Evolutionary conservation across 1,140 invertebrate species (phyloP), one percentile per base, ranked within the genome.

Genomic region (Holcopasites calliopsidis): DNA sequence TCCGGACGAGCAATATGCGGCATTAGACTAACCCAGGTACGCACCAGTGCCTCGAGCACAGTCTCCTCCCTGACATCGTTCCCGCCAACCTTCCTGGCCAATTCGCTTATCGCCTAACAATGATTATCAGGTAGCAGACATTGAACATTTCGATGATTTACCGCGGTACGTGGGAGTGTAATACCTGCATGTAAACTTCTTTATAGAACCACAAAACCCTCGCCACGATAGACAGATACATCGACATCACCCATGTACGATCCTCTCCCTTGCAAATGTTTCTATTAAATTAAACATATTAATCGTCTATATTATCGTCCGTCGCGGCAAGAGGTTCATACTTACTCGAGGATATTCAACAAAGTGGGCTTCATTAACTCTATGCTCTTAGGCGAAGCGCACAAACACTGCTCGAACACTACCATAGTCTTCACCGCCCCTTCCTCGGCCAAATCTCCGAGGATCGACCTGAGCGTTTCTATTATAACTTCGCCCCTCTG

Each of bases 21-120:
- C 93, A 98, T 95, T 88, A 95, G 95, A 73, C 94, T 93, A n/a
- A 96, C 93, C 95, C 96, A 97, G 6, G 95, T 92, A 77, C 95
- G 94, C 35, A 98, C 88, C 3, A 99, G 92, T 74, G 93, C 92
- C 23, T 93, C 93, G 26, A 98, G 89, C 26, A 97, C 92, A 38
- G 86, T 86, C 68, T 94, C 92, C 76, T 94, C 93, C 8, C 89
- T 91, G 0, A 89, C 89, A 60, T 93, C 91, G n/a, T 74, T 82
- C 35, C 81, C 80, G 0, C 86, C 90, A 52, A 92, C 87, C 84
- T 81, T 87, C 64, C 78, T 90, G 65, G 82, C 86, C 64, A 80
- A 84, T 89, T 83, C 91, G 87, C 8, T 93, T 86, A 83, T 94
- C 72, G 86, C 93, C 93, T 90, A 90, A n/a, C n/a, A n/a, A n/a